A percentile compares a stretch with the other conserved stretches of the same genome.
Conservation (phyloP, 2,113 vertebrate genomes). For the Amia ocellicauda region DNA sequence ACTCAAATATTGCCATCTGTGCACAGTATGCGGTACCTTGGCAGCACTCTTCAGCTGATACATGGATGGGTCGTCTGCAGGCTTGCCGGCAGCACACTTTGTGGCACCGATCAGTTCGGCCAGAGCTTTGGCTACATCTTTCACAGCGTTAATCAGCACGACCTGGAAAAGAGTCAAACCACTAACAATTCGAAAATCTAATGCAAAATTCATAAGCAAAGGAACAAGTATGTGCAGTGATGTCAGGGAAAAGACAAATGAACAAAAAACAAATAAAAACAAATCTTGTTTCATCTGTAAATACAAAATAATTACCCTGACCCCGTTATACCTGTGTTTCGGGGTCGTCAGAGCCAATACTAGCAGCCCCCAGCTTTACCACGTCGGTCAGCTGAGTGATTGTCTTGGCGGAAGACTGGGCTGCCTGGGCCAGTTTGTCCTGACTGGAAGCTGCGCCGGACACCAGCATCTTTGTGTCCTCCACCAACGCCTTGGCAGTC, state of each 20-base stretch:
- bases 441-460: conserved; percentile 94
- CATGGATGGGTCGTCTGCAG: conserved; percentile 95
- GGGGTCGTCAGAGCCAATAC: conserved; percentile 89
- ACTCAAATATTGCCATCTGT: not conserved
- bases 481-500: conserved; percentile 94
- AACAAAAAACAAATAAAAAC: no score
- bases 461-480: conserved; percentile 94
- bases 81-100: conserved; percentile 93
- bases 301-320: no score
- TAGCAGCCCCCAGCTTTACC: conserved; percentile 92
- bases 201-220: no score
- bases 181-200: no score
- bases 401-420: conserved; percentile 92
- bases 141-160: conserved; percentile 92
- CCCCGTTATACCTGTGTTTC: conserved; percentile 87
- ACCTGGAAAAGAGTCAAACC: conserved; percentile 23
- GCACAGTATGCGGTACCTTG: conserved; percentile 69
- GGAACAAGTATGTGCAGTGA: no score
- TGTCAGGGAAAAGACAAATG: no score
- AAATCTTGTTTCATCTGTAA: no score
- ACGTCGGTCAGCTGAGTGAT: conserved; percentile 96
- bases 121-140: conserved; percentile 95
- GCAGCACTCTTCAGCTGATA: conserved; percentile 97
- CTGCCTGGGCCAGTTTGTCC: conserved; percentile 91
- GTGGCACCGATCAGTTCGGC: conserved; percentile 95